Base-by-base conservation (phyloP, 2,888 invertebrate species). In the Anoncus sp. region DNA sequence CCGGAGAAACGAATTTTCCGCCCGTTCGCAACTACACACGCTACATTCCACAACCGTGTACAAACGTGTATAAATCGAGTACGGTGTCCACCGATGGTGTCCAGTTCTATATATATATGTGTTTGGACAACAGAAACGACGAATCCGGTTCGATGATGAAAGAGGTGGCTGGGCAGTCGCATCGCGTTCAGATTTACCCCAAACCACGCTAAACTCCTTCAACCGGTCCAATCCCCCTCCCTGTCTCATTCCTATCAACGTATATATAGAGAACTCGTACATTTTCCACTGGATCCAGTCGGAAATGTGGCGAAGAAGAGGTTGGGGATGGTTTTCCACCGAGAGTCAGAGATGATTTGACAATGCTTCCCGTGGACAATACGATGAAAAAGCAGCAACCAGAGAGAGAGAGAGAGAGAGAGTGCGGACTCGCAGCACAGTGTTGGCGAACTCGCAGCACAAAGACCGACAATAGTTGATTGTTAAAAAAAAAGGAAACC, bases 401-500 rank as follows among this genome's bases (percentile, higher is more conserved):
- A 49, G 62, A 38, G 73, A 49, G 22, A 31, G 24, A 18, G 47
- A 22, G 27, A 10, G 47, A 20, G 40, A 51, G 69, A 51, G 38
- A 18, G 78, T 57, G 20, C n/a, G 27, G 45, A 62, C 78, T 73
- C 71, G 73, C 81, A 69, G 75, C n/a, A 81, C 67, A 73, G 80
- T 80, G 82, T 83, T 75, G 53, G 47, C 45, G 66, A 71, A 75
- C 63, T 75, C 72, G 22, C 49, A 22, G 40, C 81, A 86, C 85
- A 85, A 86, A 85, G 85, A 78, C 83, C 79, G 84, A 84, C 87
- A 85, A 88, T 88, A 85, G 87, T 86, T 88, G 85, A 83, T 80
- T 86, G 31, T n/a, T n/a, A n/a, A n/a, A n/a, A 31, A 85, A 88
- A 87, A 87, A 87, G 85, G 86, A 88, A 88, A 87, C 85, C 87